These are phyloP conservation scores for Bombus confusus DNA, from an alignment of 1,140 invertebrate species.

Conservation along the genomic window DNA sequence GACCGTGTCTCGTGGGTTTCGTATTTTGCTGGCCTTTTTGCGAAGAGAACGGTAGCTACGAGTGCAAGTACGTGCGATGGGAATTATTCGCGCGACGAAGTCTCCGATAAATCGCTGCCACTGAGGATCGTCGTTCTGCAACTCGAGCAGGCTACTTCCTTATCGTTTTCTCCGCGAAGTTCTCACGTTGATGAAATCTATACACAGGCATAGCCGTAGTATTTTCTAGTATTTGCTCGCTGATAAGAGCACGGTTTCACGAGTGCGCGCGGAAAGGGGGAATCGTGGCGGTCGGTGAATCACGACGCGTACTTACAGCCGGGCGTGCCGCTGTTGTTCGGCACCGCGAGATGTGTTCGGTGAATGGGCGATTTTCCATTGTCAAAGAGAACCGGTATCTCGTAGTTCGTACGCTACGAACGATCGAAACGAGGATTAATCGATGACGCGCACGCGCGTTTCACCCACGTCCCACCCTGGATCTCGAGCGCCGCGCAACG, in stretches of 20 bases:
- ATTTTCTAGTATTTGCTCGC: too few species aligned
- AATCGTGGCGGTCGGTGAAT: conserved; percentile 9
- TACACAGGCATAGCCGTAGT: too few species aligned
- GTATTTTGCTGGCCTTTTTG: not conserved
- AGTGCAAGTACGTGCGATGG: not conserved
- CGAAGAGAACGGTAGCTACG: conserved; percentile 28
- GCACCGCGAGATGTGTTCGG: conserved; percentile 18
- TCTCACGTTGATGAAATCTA: too few species aligned
- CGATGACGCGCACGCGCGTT: not conserved
- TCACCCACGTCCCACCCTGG: not conserved
- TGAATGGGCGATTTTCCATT: conserved; percentile 52
- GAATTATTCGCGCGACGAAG: too few species aligned
- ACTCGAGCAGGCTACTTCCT: too few species aligned
- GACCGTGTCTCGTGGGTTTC: conserved; percentile 39
- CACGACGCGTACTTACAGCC: not conserved
- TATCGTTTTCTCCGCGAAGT: too few species aligned
- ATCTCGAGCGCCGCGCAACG: not conserved
- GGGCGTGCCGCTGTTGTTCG: conserved; percentile 37
- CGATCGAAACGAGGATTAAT: conserved; percentile 15
- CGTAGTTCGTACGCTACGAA: not conserved
- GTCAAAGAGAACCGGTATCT: conserved; percentile 43
- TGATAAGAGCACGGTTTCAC: not conserved
- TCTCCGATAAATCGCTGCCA: too few species aligned
- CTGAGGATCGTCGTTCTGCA: too few species aligned
- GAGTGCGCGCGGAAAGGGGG: not conserved